Conservation (phyloP, 2,888 invertebrate genomes). For the Argyra leucocephala region DNA sequence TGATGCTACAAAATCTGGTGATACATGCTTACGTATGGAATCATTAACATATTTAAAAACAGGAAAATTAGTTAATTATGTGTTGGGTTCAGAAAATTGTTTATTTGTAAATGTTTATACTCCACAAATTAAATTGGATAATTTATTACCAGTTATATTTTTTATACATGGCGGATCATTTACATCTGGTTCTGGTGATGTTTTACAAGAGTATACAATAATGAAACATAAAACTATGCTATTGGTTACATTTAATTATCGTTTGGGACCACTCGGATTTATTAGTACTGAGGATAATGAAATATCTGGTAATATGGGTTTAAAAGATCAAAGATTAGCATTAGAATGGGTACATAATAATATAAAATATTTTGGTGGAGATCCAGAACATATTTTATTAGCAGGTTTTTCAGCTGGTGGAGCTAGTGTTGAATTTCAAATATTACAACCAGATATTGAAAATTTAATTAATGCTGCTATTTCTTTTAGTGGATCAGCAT, state of each 20-base stretch:
- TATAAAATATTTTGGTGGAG: slow-evolving; percentile 59
- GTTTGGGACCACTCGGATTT: slow-evolving; percentile 61
- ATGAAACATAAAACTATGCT: slow-evolving; percentile 29
- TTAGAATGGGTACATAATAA: slow-evolving; percentile 59
- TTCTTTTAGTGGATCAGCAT: slow-evolving; percentile 57
- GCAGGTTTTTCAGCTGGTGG: slow-evolving; percentile 64
- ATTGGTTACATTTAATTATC: slow-evolving; percentile 57
- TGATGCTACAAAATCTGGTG: slow-evolving; percentile 44
- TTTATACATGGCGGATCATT: slow-evolving; percentile 60
- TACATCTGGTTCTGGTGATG: slow-evolving; percentile 51
- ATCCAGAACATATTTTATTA: slow-evolving; percentile 56
- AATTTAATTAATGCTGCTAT: slow-evolving; percentile 34
- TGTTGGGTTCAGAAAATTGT: slow-evolving; percentile 54
- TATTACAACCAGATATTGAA: slow-evolving; percentile 50
- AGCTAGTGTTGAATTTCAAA: slow-evolving; percentile 62
- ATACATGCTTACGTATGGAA: neutral
- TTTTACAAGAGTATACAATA: slow-evolving; percentile 47
- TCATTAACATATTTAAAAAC: slow-evolving; percentile 9
- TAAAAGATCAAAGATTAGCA: slow-evolving; percentile 63
- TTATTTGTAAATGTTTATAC: slow-evolving; percentile 54
- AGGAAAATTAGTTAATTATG: slow-evolving; percentile 13
- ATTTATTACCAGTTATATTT: slow-evolving; percentile 51
- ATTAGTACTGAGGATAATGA: slow-evolving; percentile 59
- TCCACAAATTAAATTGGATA: slow-evolving; percentile 33
- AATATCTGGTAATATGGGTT: slow-evolving; percentile 61